Base-by-base conservation (phyloP, 1,140 invertebrate species). In the Drosophila asahinai region DNA sequence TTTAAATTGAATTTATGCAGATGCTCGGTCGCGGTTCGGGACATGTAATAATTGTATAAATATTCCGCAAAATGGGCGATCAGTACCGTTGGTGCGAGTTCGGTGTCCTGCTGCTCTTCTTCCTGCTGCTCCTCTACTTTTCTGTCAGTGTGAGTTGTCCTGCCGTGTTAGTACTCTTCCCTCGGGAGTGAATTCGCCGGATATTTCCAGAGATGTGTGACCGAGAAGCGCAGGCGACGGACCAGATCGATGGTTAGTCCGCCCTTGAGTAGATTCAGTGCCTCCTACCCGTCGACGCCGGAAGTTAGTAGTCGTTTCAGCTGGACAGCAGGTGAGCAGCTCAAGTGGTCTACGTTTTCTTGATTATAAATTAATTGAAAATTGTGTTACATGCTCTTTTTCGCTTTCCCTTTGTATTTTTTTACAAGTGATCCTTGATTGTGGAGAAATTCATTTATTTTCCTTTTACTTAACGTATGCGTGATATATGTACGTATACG, bases 321-420 rank as follows among this genome's bases (percentile, higher is more conserved):
- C 17, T 62, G 49, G 74, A 70, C 19, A 43, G 12, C 74, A 78
- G 75, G 75, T 78, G 75, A 78, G 75, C 54, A 71, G 55, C 4
- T 38, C 27, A 40, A 40, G 58, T 22, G 33, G 15, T 14, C 17
- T n/a, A 17, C 3, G 4, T 36, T 36, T 19, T 49, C 1, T 65
- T 33, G 12, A 8, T 3, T 51, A 8, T 48, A 40, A 78, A 70
- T 54, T 55, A 42, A 66, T 66, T 51, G 43, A 36, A 51, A 48
- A 62, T 52, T 42, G 33, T 43, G 14, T 52, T 59, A 33, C 65
- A 22, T 30, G 48, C 36, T 61, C 40, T 52, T 49, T 40, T 57
- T 45, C 22, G 5, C n/a, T 22, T 19, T 17, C 27, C 45, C 15
- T 38, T 74, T 8, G 7, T 33, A 8, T 8, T 30, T 30, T 30